Evolutionary conservation across 2,797 vertebrate species (phyloP), one percentile per base, ranked within the genome.

Genomic region (Acipenser transmontanus): DNA sequence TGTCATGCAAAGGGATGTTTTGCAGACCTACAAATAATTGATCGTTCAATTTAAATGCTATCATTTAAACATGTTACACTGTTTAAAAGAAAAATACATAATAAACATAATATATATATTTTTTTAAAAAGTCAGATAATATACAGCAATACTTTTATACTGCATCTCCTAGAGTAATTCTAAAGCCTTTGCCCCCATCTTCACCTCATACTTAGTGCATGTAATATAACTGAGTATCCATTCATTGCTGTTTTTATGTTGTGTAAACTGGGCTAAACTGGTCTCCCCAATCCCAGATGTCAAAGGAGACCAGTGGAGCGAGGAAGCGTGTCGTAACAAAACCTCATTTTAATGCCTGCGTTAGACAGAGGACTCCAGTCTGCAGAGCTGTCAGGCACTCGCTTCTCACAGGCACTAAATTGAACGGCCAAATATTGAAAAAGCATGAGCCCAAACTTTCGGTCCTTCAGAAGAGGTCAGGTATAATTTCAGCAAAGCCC

Each of bases 341-440:
- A 68, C 50, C 61, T 52, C 61, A 50, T 17, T 68, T 68, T 62
- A 61, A 62, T 51, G 52, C n/a, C 49, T 63, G 11, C 57, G 78
- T 77, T 69, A 74, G 72, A 67, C 79, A 64, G 49, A n/a, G 72
- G 83, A 85, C 83, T 82, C 88, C 84, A 85, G 88, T 84, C 84
- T 86, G 81, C 73, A 66, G 75, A 81, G 76, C 85, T 88, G 89
- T 90, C 88, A 88, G 81, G 83, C 76, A 77, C 78, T 73, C 72
- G 78, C 88, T 87, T 82, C 72, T 65, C 72, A 80, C 88, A 90
- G 84, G 73, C 34, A 34, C 34, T 34, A 34, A 34, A 79, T 73
- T 70, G 80, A 80, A 34, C 34, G 34, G 34, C 34, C 34, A 34
- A 34, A 3, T 34, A 4, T 79, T 84, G 76, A 71, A 88, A 88